These are phyloP conservation scores for Drosophila percnosoma DNA, from an alignment of 2,888 invertebrate species.

Conservation along the genomic window DNA sequence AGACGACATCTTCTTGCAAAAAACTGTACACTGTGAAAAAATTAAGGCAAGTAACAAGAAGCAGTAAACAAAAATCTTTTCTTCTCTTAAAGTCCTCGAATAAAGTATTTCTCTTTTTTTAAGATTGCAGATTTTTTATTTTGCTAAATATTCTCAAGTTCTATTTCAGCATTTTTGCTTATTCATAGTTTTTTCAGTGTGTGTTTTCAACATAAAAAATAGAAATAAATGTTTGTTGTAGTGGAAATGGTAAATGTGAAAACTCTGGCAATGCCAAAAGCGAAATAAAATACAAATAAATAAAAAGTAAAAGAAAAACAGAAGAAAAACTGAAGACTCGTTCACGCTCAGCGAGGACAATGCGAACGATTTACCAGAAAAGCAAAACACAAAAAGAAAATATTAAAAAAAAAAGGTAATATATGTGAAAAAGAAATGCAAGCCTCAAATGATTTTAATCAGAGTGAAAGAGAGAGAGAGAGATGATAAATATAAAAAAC, in stretches of 20 bases:
- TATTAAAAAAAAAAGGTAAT: background rate
- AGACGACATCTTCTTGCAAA: background rate
- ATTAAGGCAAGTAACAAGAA: background rate
- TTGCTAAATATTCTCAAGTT: background rate
- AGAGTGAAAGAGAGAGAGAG: constrained; percentile 34
- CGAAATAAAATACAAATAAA: constrained; percentile 55
- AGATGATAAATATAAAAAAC: constrained; percentile 17
- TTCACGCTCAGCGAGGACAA: constrained; percentile 32
- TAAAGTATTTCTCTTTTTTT: no score
- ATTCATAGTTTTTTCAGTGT: constrained; percentile 5
- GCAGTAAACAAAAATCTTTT: background rate
- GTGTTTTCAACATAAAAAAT: constrained; percentile 48
- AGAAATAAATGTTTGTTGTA: constrained; percentile 21
- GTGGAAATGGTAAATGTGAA: constrained; percentile 36
- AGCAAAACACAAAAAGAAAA: constrained; percentile 1
- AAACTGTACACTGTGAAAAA: constrained; percentile 15
- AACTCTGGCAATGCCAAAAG: constrained; percentile 48
- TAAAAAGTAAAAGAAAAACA: constrained; percentile 37
- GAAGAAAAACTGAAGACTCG: background rate
- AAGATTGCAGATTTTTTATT: background rate
- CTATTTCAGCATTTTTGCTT: background rate
- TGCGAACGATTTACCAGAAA: constrained; percentile 49
- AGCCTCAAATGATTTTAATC: constrained; percentile 69
- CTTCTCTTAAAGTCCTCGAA: no score
- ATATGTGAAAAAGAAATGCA: constrained; percentile 32